Percentiles rank a stretch among this genome's conserved stretches.
These are phyloP conservation scores for Sphecodes monilicornis DNA, from an alignment of 2,888 invertebrate genomes.

Conservation along the genomic window DNA sequence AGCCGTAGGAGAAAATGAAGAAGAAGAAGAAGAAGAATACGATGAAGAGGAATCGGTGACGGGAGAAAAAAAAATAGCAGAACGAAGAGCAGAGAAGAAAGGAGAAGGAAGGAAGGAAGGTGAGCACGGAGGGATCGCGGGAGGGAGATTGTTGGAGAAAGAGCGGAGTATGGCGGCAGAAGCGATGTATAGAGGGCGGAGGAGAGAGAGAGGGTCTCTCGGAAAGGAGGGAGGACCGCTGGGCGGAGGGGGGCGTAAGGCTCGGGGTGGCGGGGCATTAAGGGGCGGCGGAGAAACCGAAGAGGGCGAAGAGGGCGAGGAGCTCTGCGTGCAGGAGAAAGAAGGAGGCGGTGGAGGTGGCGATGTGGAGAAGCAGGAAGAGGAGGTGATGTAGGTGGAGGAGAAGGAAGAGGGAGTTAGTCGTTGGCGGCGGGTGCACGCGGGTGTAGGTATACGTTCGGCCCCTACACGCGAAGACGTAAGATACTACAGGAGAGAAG, in stretches of 20 bases:
- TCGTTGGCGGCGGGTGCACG: conserved; percentile 51
- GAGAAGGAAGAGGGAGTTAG: conserved; percentile 37
- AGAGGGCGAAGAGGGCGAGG: conserved; percentile 53
- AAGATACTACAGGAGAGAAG: conserved; percentile 73
- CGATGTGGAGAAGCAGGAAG: conserved; percentile 9
- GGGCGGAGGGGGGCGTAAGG: conserved; percentile 16
- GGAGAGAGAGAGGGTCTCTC: conserved; percentile 32
- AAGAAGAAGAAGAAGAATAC: neutral
- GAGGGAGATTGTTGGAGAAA: conserved; percentile 40
- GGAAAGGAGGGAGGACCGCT: conserved; percentile 33
- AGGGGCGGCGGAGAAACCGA: conserved; percentile 50
- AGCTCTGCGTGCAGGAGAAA: conserved; percentile 20
- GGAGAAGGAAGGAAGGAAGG: conserved; percentile 11
- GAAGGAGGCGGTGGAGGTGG: conserved; percentile 35
- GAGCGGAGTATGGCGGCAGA: conserved; percentile 42
- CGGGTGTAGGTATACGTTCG: conserved; percentile 68
- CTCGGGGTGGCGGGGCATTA: conserved; percentile 45
- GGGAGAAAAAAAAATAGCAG: neutral
- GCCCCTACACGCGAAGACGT: conserved; percentile 77
- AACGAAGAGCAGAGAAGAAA: neutral
- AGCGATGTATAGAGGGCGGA: conserved; percentile 40
- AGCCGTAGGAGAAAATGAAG: neutral
- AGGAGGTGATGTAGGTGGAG: conserved; percentile 7
- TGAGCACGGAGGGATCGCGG: conserved; percentile 26
- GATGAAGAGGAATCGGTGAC: neutral